Evolutionary conservation across 2,113 vertebrate species (phyloP), one percentile per base, ranked within the genome.

Genomic region (Struthio camelus): DNA sequence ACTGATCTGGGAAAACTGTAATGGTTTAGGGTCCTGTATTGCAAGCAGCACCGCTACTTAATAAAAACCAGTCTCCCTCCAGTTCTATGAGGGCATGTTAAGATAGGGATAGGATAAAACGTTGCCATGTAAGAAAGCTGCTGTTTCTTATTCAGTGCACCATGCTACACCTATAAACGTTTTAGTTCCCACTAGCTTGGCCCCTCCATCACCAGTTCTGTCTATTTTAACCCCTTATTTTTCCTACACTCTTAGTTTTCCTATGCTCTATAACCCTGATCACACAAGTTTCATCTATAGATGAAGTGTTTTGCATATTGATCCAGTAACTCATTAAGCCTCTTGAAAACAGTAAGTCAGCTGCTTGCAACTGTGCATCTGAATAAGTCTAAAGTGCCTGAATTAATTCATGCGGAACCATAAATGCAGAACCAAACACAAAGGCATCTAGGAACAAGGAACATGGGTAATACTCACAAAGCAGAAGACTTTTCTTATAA

Each of bases 391-490:
- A 10, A 84, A 91, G 51, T 14, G 34, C 8, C 50, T 14, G n/a
- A 86, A 50, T 0, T 0, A 86, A 50, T 32, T 42, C 6, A 3
- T 3, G 6, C 4, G 69, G 50, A 76, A 27, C 62, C 89, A 30
- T 19, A 80, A 81, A 66, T 7, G 17, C 1, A 1, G 27, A 65
- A 51, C 6, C 8, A 77, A 83, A 64, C 11, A 4, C 58, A 87
- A 79, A 71, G 20, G 38, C 12, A 30, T 20, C 12, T n/a, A 56
- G 58, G 44, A 91, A 58, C 17, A 83, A 51, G 14, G 44, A 94
- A 62, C 17, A 85, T 42, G 12, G 14, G 38, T 28, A 48, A 78
- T 18, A 73, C 4, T 13, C 22, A 44, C 36, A 51, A 79, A 87
- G 53, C 2, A 76, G 59, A 69, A 58, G 38, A 73, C 1, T 10